Percentiles rank a stretch among this genome's conserved stretches.
Conservation (phyloP, 2,797 vertebrate species). For the Glossophaga mutica region DNA sequence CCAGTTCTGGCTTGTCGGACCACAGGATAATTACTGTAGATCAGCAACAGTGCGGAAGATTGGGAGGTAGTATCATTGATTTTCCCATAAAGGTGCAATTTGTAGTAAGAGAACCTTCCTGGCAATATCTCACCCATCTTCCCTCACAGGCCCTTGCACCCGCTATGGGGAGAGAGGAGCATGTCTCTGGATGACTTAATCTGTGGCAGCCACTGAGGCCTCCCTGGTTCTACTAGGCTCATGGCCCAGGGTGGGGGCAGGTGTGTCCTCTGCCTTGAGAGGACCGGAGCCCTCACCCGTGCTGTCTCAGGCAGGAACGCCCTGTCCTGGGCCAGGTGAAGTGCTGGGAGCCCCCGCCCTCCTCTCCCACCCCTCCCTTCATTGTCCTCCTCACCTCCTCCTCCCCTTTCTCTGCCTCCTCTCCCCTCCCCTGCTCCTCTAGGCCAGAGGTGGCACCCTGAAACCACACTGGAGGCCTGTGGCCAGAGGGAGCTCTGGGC, state of each 20-base stretch:
- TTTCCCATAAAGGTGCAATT: conserved; percentile 78
- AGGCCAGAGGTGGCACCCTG: neutral
- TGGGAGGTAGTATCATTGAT: conserved; percentile 73
- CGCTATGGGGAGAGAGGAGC: conserved; percentile 21
- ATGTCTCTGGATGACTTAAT: conserved; percentile 28
- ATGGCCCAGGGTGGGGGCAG: neutral
- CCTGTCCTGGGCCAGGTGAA: neutral
- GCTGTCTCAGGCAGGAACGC: neutral
- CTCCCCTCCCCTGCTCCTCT: neutral
- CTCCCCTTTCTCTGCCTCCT: no score
- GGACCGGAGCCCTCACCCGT: neutral
- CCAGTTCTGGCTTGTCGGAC: conserved; percentile 38
- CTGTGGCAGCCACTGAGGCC: neutral
- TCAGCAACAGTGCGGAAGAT: conserved; percentile 74
- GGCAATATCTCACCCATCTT: conserved; percentile 65
- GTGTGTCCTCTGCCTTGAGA: neutral
- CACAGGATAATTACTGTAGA: conserved; percentile 68
- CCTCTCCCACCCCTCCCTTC: neutral
- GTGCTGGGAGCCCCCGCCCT: neutral
- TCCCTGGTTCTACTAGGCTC: neutral
- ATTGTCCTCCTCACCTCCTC: no score
- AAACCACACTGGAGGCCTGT: neutral
- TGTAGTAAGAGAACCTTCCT: conserved; percentile 75
- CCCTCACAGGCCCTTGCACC: conserved; percentile 50
- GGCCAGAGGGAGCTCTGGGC: neutral